Evolutionary conservation across 2,888 invertebrate genomes (phyloP), one percentile per base, ranked within the genome.

Genomic region (Bellardia pandia): DNA sequence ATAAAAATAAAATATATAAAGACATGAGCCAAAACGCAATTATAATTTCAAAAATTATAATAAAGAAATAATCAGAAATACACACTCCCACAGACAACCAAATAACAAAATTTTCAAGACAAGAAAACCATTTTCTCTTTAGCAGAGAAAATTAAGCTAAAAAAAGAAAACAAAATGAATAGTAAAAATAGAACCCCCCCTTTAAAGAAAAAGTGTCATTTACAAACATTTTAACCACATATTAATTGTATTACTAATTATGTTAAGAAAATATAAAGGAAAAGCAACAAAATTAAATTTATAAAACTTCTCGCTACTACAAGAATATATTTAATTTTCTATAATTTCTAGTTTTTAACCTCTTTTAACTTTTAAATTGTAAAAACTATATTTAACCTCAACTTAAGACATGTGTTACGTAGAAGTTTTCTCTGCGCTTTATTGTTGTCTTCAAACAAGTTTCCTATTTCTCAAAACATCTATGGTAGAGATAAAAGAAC

Each of bases 241-340:
- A 83, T 76, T 76, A 76, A 83, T 83, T 62, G 56, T 71, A 62
- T 71, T 64, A 76, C 82, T 83, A 83, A 76, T 71, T 76, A 71
- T 76, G 76, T 62, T 53, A 53, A 76, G 30, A 13, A 75, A 8
- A 56, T 11, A 74, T 33, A 62, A 69, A n/a, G 45, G 5, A 66
- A 37, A 48, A 33, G 13, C 23, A 33, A 56, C 9, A 3, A 64
- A 72, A 80, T 80, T 64, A 66, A 72, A 80, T 72, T 56, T 72
- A 64, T 79, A 80, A 72, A 72, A 72, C 6, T 51, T 51, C n/a
- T n/a, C 5, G 0, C 3, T 45, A n/a, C 4, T 5, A 7, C 13
- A 51, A 51, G 9, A 23, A 8, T 11, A 42, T 58, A 33, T 66
- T 42, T 77, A 23, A 77, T 66, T 11, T 42, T 64, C 14, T 23